phyloP scores from a whole-genome alignment of 2,888 invertebrate species.

The Polydrusus pterygomalis region DNA sequence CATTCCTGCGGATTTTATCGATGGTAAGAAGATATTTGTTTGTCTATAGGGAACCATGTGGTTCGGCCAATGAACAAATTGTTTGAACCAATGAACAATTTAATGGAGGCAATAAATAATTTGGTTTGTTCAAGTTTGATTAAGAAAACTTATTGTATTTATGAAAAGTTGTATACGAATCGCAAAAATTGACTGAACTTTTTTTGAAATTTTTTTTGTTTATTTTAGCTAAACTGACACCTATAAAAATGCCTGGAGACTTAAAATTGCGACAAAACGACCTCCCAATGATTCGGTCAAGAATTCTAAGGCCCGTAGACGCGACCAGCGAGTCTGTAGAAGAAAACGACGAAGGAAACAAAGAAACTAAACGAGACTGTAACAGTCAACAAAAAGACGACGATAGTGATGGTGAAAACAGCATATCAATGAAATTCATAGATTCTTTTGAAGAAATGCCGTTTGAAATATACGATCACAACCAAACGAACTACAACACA shows the following conservation, averaged over 20 bases:
- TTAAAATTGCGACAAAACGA: neutral
- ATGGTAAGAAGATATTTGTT: constrained; percentile 16
- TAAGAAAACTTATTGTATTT: too few species aligned
- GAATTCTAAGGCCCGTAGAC: constrained; percentile 20
- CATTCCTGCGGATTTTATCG: neutral
- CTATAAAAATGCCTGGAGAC: neutral
- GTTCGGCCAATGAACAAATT: too few species aligned
- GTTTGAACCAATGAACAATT: too few species aligned
- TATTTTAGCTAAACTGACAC: constrained; percentile 9
- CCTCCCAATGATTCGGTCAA: neutral
- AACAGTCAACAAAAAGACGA: neutral
- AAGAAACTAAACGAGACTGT: constrained; percentile 27
- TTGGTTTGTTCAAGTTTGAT: too few species aligned
- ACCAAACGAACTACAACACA: neutral
- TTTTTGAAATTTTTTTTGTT: neutral
- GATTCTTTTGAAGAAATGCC: neutral
- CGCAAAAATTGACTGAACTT: too few species aligned
- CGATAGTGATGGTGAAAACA: neutral
- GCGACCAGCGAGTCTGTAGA: constrained; percentile 8
- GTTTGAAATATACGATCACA: neutral
- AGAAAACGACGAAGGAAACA: neutral
- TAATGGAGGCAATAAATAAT: too few species aligned
- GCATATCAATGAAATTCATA: neutral
- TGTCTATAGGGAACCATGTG: too few species aligned
- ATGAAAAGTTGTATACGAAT: too few species aligned